Base-by-base conservation (phyloP, 2,888 invertebrate species). In the Pterostichus madidus region DNA sequence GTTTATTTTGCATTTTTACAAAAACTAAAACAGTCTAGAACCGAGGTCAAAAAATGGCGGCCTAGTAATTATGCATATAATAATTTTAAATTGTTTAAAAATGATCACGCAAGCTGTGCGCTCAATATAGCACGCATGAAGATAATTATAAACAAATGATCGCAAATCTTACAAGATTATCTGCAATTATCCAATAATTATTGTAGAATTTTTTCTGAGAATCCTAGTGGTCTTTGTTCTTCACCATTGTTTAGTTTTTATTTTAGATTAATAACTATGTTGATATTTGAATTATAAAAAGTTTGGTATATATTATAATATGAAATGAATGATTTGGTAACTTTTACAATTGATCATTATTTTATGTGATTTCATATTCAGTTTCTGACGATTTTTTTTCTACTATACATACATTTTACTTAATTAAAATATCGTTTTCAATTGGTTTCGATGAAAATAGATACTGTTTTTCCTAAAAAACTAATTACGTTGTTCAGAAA, bases 91-190 rank as follows among this genome's bases (percentile, higher is more conserved):
- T 35, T 64, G 35, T 31, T 64, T 31, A 13, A 64, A 59, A 64
- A 35, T 64, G n/a, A 64, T 64, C 64, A 64, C 64, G 64, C 64
- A 35, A 64, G 35, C 64, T 64, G n/a, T n/a, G 64, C 32, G 32
- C 49, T 35, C 59, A 8, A 59, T 59, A 35, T 11, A 59, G 8
- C 59, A 24, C 35, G 49, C 49, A 64, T 32, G 35, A 13, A 35
- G 6, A 35, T 64, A 64, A 64, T 64, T 64, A 64, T 64, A 32
- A 35, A 13, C 64, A 64, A 64, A 64, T 64, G 64, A 64, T 13
- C 64, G 11, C 35, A 64, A 49, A 11, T 13, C 49, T n/a, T 49
- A 49, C 5, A 10, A 49, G 13, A 49, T 49, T 49, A 49, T 49
- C 10, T 35, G 13, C 15, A 31, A 59, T 59, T 59, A 59, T 59